These are phyloP conservation scores for Diplosoma virens DNA, from an alignment of 23 tunicate species.

Conservation along the genomic window DNA sequence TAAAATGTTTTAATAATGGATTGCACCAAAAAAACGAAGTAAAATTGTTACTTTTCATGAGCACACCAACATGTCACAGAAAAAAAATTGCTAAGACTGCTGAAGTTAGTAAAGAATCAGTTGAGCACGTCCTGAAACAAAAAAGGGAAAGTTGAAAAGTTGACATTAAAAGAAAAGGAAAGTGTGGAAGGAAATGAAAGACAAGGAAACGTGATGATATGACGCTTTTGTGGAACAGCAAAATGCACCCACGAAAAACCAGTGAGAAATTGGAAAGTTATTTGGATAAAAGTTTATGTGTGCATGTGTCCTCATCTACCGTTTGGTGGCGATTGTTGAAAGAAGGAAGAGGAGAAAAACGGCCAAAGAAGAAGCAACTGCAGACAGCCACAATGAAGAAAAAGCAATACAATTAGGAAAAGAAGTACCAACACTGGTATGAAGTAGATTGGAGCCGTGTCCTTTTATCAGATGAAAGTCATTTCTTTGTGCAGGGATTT, in stretches of 20 bases:
- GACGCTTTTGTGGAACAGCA: not conserved
- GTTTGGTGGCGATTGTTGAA: not conserved
- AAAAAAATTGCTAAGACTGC: no score
- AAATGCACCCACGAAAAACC: not conserved
- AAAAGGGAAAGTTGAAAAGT: not conserved
- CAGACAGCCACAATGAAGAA: constrained; percentile 11
- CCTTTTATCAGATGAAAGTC: constrained; percentile 3
- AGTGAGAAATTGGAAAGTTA: not conserved
- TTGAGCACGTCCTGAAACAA: not conserved
- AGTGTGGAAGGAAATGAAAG: no score
- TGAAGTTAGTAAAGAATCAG: not conserved
- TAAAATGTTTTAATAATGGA: not conserved
- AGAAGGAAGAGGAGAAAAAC: constrained; percentile 6
- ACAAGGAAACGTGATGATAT: no score
- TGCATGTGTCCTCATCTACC: not conserved
- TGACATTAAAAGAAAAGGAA: not conserved
- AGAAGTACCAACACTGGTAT: constrained; percentile 10
- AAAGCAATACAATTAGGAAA: constrained; percentile 9
- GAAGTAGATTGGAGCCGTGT: constrained; percentile 12
- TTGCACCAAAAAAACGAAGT: not conserved
- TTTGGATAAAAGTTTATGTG: not conserved
- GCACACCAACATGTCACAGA: no score
- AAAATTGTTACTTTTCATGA: no score
- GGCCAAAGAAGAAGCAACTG: constrained; percentile 5
- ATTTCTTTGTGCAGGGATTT: not conserved